phyloP scores from a whole-genome alignment of 2,797 vertebrate genomes.

The Sebastes diaconus region DNA sequence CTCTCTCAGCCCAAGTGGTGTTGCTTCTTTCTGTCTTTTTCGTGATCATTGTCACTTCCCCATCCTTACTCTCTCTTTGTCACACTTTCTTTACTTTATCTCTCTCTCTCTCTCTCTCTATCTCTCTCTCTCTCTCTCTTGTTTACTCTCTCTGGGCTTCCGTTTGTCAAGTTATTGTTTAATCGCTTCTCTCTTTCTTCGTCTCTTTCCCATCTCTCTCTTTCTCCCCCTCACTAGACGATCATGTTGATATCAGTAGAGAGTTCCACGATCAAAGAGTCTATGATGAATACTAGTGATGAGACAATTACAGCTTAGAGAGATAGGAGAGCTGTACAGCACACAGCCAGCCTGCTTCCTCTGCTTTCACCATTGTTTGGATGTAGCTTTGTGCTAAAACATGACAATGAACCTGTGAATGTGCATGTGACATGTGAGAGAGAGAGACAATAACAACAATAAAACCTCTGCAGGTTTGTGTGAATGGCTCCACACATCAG shows the following conservation, averaged over 20 bases:
- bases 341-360: neutral
- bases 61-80: neutral
- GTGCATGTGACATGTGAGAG: neutral
- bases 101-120: neutral
- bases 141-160: neutral
- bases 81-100: neutral
- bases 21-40: neutral
- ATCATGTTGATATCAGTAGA: constrained; percentile 50
- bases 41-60: neutral
- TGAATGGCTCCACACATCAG: neutral
- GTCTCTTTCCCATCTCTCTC: neutral
- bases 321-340: constrained; percentile 18
- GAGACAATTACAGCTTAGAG: constrained; percentile 38
- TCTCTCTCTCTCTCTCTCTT: neutral
- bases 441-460: neutral
- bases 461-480: neutral
- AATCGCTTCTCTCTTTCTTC: neutral
- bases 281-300: constrained; percentile 58
- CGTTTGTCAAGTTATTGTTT: constrained; percentile 2
- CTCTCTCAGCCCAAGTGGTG: neutral
- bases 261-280: constrained; percentile 47
- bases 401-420: neutral
- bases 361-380: neutral
- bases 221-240: neutral
- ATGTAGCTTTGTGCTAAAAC: neutral